A percentile compares a stretch with the other conserved stretches of the same genome.
phyloP scores from a whole-genome alignment of 2,113 vertebrate genomes.

The Semicossyphus pulcher region DNA sequence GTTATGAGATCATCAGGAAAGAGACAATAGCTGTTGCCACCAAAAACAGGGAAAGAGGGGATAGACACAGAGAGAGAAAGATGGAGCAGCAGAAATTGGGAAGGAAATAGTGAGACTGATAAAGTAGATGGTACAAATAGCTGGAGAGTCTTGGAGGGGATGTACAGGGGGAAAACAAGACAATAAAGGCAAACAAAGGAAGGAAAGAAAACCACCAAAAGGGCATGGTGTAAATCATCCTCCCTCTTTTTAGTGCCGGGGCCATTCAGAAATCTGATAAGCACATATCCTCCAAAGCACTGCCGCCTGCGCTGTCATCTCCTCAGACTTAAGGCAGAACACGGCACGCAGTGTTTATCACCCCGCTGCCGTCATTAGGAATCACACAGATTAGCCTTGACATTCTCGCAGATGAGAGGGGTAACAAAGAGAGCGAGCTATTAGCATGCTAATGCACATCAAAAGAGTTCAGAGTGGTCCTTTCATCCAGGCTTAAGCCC shows the following conservation, averaged over 20 bases:
- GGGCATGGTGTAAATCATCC: constrained; percentile 17
- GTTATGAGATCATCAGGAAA: constrained; percentile 5
- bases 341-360: constrained; percentile 69
- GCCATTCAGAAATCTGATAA: constrained; percentile 66
- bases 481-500: constrained; percentile 68
- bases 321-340: constrained; percentile 61
- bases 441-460: constrained; percentile 79
- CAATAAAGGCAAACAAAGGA: constrained; percentile 15
- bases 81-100: neutral
- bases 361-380: constrained; percentile 67
- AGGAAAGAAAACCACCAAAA: constrained; percentile 41
- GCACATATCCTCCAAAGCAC: constrained; percentile 44
- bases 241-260: constrained; percentile 31
- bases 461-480: constrained; percentile 67
- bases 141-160: neutral
- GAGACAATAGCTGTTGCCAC: neutral
- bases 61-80: neutral
- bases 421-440: constrained; percentile 72
- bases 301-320: constrained; percentile 20
- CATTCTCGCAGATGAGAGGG: constrained; percentile 73
- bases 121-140: neutral
- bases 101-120: constrained; percentile 15
- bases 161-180: neutral
- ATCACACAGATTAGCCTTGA: constrained; percentile 76
- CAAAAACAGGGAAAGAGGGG: neutral